These are phyloP conservation scores for Synanthedon vespiformis DNA, from an alignment of 2,888 invertebrate species.

Conservation along the genomic window DNA sequence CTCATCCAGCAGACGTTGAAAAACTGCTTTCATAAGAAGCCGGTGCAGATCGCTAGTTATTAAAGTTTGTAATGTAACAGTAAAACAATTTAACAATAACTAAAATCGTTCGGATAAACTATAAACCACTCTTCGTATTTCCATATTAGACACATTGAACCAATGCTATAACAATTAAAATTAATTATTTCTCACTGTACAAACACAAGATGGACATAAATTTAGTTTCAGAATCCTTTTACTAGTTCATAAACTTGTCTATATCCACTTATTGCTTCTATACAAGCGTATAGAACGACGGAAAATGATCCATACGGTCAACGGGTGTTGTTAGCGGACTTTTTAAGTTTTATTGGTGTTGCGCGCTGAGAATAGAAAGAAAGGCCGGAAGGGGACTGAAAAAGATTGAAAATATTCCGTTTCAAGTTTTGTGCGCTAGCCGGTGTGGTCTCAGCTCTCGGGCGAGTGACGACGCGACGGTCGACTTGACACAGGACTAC, in stretches of 20 bases:
- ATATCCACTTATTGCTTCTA: neutral
- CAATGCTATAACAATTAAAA: neutral
- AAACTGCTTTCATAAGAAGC: too few relatives aligned
- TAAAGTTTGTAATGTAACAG: too few relatives aligned
- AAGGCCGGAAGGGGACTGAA: constrained; percentile 39
- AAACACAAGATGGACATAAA: too few relatives aligned
- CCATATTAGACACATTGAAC: neutral
- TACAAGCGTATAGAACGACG: constrained; percentile 1
- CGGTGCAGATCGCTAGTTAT: too few relatives aligned
- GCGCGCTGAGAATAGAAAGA: constrained; percentile 10
- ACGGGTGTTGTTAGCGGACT: constrained; percentile 6
- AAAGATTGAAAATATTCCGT: constrained; percentile 42
- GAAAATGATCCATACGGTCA: constrained; percentile 46
- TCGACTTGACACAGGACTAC: neutral
- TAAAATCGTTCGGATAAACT: too few relatives aligned
- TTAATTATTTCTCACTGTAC: neutral
- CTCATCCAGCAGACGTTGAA: too few relatives aligned
- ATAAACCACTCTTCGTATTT: too few relatives aligned
- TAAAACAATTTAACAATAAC: too few relatives aligned
- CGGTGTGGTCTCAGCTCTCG: constrained; percentile 37
- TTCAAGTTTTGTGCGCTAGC: constrained; percentile 27
- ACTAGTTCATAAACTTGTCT: neutral
- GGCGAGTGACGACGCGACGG: constrained; percentile 3
- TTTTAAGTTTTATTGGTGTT: constrained; percentile 24
- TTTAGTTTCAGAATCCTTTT: too few relatives aligned